phyloP scores from a whole-genome alignment of 2,113 vertebrate genomes.

The Etia nguti region DNA sequence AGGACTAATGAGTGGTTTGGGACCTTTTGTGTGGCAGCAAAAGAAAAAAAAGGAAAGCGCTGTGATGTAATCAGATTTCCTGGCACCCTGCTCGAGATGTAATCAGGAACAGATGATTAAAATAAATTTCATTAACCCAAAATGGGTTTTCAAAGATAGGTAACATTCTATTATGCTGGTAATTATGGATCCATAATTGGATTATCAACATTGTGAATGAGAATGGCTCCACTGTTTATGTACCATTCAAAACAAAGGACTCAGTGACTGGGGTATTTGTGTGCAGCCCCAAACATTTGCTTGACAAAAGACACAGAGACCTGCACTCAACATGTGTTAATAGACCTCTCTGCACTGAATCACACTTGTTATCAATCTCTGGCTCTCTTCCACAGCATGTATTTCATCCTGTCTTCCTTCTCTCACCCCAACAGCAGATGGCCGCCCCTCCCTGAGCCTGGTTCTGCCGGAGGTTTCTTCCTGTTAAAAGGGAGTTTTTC shows the following conservation, averaged over 20 bases:
- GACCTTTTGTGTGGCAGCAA: neutral
- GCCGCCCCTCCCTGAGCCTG: too few relatives aligned
- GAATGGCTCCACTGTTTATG: neutral
- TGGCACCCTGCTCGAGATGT: neutral
- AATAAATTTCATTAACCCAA: neutral
- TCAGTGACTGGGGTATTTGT: neutral
- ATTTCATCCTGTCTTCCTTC: too few relatives aligned
- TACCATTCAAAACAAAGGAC: neutral
- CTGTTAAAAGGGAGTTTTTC: too few relatives aligned
- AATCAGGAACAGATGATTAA: conserved; percentile 2
- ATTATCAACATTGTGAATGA: neutral
- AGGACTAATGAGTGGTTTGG: neutral
- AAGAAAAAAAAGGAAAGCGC: neutral
- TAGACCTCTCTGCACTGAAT: too few relatives aligned
- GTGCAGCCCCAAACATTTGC: neutral
- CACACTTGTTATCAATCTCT: too few relatives aligned
- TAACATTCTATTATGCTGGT: neutral
- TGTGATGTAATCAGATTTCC: conserved; percentile 14
- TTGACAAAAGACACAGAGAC: neutral
- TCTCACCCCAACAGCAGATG: too few relatives aligned
- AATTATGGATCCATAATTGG: neutral
- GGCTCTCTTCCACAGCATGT: too few relatives aligned
- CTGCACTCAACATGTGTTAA: too few relatives aligned
- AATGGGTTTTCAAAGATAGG: neutral
- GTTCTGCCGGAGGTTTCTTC: too few relatives aligned